A percentile compares a stretch with the other conserved stretches of the same genome.
Evolutionary conservation across 2,113 vertebrate species (phyloP).

Genomic region (Oreotragus oreotragus): DNA sequence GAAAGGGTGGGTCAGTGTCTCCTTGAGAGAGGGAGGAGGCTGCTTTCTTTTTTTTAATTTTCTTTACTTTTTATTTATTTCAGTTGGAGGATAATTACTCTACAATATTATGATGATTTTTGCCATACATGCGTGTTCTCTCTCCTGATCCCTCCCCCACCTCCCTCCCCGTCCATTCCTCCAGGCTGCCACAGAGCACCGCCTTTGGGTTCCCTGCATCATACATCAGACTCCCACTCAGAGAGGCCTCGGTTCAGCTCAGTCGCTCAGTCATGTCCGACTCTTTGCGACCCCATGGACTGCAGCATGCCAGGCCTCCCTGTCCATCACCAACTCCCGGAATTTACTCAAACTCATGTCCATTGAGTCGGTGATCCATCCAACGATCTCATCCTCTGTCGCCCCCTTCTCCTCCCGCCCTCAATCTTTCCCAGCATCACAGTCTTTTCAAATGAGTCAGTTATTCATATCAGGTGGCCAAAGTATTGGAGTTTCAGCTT

Average conservation of each 20-base stretch:
- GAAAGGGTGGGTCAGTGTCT: not conserved
- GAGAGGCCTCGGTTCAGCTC: not conserved
- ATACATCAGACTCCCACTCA: not conserved
- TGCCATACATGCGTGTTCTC: not conserved
- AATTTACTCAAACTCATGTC: not conserved
- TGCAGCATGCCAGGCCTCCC: not conserved
- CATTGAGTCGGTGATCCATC: not conserved
- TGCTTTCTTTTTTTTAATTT: not conserved
- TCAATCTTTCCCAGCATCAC: not conserved
- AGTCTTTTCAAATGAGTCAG: not conserved
- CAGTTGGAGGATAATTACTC: not conserved
- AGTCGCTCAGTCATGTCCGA: not conserved
- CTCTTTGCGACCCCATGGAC: not conserved
- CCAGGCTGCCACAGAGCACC: not conserved
- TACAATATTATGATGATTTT: not conserved
- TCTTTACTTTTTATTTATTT: not conserved
- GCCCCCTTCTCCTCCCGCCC: fast-evolving
- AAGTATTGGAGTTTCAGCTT: not conserved
- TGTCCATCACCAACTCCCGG: not conserved
- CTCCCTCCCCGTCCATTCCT: not conserved
- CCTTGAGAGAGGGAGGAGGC: not conserved
- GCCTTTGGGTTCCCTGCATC: not conserved
- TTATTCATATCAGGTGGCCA: fast-evolving
- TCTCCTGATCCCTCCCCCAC: not conserved
- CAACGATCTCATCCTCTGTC: not conserved